Evolutionary conservation across 1,140 invertebrate genomes (phyloP), one percentile per base, ranked within the genome.

Genomic region (Drosophila tristis): DNA sequence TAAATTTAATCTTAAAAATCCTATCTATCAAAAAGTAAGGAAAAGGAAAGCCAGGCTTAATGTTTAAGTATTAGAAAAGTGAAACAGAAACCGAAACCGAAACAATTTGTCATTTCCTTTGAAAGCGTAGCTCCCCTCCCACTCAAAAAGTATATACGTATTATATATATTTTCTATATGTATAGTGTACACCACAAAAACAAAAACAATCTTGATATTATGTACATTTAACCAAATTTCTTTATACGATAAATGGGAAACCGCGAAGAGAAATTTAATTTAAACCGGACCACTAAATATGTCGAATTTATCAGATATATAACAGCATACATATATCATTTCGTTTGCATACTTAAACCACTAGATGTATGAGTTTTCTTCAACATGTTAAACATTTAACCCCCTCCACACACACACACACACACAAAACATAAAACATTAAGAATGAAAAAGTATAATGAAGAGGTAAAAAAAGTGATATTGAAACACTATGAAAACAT

Each of bases 401-500:
- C 78, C 75, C 64, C 48, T 43, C 64, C 57, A 64, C 47, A 68
- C 49, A 74, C 54, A 65, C 50, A 68, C 43, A 53, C 43, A 74
- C 61, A 63, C 25, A 23, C 29, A 29, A 56, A 59, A 67, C 39
- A 49, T 65, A 23, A 57, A 47, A 65, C 50, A 63, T 6, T 11
- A 45, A 62, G 7, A 68, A 63, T 57, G 43, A 50, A 64, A 44
- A 59, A 68, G 68, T 54, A 29, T 44, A 68, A 70, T 70, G 78
- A 66, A 49, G 78, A 66, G 60, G 70, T 78, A 70, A 50, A 60
- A 60, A 80, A 86, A 87, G 82, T 87, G 82, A 87, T 87, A 87
- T 89, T 87, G 73, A 75, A 79, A 78, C 82, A 87, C 82, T 82
- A 82, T 87, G 74, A 82, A 86, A 89, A 66, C 70, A 76, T 75